Conservation (phyloP, 2,797 vertebrate genomes). For the Coendou prehensilis region DNA sequence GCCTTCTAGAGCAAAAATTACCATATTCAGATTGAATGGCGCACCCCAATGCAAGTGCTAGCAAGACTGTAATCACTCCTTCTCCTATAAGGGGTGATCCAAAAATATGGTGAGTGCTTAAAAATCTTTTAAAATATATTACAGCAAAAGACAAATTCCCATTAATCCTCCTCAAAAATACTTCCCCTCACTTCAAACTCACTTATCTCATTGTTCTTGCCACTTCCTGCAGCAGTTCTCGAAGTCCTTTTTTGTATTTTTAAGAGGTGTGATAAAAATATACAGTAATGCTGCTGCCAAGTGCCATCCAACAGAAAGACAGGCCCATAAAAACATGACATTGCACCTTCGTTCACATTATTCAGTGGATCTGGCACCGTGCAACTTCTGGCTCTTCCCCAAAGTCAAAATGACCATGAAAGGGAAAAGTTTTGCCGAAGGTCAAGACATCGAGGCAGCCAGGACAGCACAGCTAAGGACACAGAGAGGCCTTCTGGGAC, state of each 20-base stretch:
- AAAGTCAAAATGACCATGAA: not conserved
- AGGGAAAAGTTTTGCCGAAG: not conserved
- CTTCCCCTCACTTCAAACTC: not conserved
- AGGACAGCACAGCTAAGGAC: not conserved
- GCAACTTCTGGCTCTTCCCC: not conserved
- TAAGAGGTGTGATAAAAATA: not conserved
- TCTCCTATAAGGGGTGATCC: not conserved
- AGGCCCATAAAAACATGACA: not conserved
- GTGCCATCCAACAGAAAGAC: not conserved
- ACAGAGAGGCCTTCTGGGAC: not conserved
- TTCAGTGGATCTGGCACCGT: not conserved
- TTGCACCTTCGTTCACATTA: not conserved
- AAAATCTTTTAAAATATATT: not conserved
- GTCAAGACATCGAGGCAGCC: not conserved
- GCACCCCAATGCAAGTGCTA: constrained; percentile 32
- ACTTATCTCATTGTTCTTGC: not conserved
- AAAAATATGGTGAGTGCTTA: not conserved
- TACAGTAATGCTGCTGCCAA: not conserved
- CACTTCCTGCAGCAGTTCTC: not conserved
- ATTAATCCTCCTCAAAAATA: not conserved
- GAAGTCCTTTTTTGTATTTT: not conserved
- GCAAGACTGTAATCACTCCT: not conserved
- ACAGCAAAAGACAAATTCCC: not conserved
- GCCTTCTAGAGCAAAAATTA: not conserved
- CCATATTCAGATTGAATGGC: not conserved